Percentiles rank a stretch among this genome's conserved stretches.
Conservation (phyloP, 2,888 invertebrate genomes). For the Morpho achilles region DNA sequence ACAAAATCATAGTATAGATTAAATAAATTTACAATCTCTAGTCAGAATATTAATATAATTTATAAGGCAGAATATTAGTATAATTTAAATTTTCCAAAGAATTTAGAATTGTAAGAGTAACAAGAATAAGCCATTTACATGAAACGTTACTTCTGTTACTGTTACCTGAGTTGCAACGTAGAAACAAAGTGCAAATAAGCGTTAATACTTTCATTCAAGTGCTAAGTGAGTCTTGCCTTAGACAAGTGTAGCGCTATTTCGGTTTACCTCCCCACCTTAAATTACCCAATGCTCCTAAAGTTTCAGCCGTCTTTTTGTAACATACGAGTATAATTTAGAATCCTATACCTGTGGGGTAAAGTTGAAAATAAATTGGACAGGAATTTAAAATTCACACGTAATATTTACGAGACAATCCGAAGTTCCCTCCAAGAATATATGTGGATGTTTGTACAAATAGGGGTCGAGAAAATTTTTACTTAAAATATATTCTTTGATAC, state of each 20-base stretch:
- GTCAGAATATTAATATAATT: too few species aligned
- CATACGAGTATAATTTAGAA: neutral
- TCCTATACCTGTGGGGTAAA: constrained; percentile 8
- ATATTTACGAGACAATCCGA: constrained; percentile 20
- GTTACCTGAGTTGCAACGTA: neutral
- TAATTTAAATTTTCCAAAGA: neutral
- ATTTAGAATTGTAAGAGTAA: neutral
- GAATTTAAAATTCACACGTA: constrained; percentile 9
- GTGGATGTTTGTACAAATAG: constrained; percentile 18
- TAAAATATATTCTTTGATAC: too few species aligned
- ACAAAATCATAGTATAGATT: too few species aligned
- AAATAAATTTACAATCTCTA: too few species aligned
- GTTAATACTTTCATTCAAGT: constrained; percentile 18
- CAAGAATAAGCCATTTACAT: constrained; percentile 3
- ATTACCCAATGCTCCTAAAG: constrained; percentile 15
- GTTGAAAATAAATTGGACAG: constrained; percentile 7
- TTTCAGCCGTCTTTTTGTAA: constrained; percentile 10
- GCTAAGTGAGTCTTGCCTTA: constrained; percentile 16
- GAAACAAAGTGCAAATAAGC: constrained; percentile 10
- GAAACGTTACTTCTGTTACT: constrained; percentile 1
- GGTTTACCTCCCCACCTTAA: constrained; percentile 21
- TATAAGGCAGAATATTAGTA: neutral
- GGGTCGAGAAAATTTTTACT: constrained; percentile 1
- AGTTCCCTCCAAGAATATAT: constrained; percentile 19
- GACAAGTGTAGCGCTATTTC: constrained; percentile 23